Conservation (phyloP, 2,113 vertebrate genomes). For the Trogon melanurus region DNA sequence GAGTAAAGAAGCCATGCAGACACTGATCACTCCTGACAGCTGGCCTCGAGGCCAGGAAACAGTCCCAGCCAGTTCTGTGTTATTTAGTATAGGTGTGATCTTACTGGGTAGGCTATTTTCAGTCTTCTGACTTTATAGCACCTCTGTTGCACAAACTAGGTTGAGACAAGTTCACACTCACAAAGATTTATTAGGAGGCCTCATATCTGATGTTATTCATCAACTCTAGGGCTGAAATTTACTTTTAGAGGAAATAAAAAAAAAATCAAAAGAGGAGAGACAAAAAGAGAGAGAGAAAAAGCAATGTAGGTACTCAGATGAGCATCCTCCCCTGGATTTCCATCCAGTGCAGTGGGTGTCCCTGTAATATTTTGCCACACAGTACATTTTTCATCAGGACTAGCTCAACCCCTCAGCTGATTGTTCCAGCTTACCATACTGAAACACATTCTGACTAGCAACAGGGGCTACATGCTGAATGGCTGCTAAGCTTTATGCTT, state of each 20-base stretch:
- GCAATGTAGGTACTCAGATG: neutral
- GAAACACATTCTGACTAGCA: neutral
- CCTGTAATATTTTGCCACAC: neutral
- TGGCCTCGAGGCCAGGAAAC: neutral
- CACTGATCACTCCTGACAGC: neutral
- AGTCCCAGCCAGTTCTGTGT: neutral
- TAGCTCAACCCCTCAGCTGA: accelerated
- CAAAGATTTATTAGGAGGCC: neutral
- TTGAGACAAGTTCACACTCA: neutral
- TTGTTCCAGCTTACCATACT: neutral
- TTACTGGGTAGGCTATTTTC: neutral
- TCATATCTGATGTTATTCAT: neutral
- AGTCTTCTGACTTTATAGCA: neutral
- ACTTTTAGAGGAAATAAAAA: neutral
- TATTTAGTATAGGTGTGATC: neutral
- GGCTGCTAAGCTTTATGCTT: neutral
- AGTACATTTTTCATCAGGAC: neutral
- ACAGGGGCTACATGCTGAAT: neutral
- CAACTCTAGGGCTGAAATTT: neutral
- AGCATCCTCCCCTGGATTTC: neutral
- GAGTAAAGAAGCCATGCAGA: neutral
- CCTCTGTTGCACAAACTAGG: neutral
- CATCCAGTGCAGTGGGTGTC: neutral
- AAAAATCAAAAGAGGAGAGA: neutral
- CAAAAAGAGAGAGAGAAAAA: neutral